Percentiles rank a stretch among this genome's conserved stretches.
Conservation (phyloP, 1,140 invertebrate species). For the Druon quercuslanigerum region DNA sequence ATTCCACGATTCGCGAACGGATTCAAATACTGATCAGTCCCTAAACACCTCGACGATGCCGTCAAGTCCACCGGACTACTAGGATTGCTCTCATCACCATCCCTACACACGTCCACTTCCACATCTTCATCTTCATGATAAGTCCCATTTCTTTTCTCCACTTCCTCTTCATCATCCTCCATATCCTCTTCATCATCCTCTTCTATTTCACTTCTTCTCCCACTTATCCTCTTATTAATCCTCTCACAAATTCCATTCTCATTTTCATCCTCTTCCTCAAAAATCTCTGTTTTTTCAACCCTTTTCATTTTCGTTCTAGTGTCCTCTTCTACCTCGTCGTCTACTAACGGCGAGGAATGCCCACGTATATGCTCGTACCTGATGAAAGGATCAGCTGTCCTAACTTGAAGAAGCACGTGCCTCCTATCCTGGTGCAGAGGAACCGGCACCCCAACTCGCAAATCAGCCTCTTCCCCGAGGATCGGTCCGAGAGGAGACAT, state of each 20-base stretch:
- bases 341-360: slow-evolving; percentile 46
- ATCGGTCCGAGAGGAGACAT: slow-evolving; percentile 68
- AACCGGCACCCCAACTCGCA: slow-evolving; percentile 55
- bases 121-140: slow-evolving; percentile 67
- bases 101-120: slow-evolving; percentile 68
- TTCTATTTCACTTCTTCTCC: slow-evolving; percentile 50
- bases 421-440: slow-evolving; percentile 57
- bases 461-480: slow-evolving; percentile 64
- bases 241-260: slow-evolving; percentile 35
- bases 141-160: slow-evolving; percentile 56
- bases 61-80: slow-evolving; percentile 73
- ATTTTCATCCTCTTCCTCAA: slow-evolving; percentile 55
- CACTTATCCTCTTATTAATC: not conserved
- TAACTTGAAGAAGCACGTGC: slow-evolving; percentile 65
- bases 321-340: slow-evolving; percentile 51
- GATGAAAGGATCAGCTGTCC: slow-evolving; percentile 63
- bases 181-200: slow-evolving; percentile 62
- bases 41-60: slow-evolving; percentile 63
- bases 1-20: slow-evolving; percentile 59
- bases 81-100: slow-evolving; percentile 65
- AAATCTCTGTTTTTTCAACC: slow-evolving; percentile 39
- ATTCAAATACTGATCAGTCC: slow-evolving; percentile 61
- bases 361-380: slow-evolving; percentile 61
- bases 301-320: slow-evolving; percentile 42
- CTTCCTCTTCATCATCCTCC: slow-evolving; percentile 59